Conservation (phyloP, 2,113 vertebrate species). For the Chamaetylas fuelleborni region DNA sequence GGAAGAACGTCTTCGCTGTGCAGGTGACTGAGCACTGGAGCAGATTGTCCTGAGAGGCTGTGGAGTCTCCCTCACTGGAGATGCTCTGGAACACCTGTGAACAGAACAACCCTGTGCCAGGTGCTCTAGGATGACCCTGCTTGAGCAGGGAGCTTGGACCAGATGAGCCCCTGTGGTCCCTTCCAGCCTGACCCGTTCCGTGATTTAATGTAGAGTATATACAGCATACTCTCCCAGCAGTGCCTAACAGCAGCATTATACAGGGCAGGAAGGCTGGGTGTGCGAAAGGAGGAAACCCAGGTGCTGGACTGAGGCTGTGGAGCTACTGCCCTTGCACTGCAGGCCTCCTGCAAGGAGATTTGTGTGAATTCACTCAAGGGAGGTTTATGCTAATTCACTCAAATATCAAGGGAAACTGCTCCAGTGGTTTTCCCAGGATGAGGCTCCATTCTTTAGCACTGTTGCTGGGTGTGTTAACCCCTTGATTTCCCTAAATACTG, state of each 20-base stretch:
- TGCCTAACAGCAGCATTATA: fast-evolving
- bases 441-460: background rate
- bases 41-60: too few relatives aligned
- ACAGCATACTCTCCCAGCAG: too few relatives aligned
- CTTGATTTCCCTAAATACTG: background rate
- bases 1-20: background rate
- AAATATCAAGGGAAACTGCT: background rate
- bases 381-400: background rate
- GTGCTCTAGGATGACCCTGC: background rate
- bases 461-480: background rate
- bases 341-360: background rate
- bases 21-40: background rate
- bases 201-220: fast-evolving
- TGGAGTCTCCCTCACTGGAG: background rate
- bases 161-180: background rate
- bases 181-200: background rate
- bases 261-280: background rate
- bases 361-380: background rate
- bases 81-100: background rate
- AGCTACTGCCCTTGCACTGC: fast-evolving
- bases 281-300: background rate
- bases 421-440: background rate
- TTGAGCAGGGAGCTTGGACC: background rate
- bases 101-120: background rate
- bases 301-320: fast-evolving